Conservation (phyloP, 2,888 invertebrate species). For the Elaeidobius kamerunicus region DNA sequence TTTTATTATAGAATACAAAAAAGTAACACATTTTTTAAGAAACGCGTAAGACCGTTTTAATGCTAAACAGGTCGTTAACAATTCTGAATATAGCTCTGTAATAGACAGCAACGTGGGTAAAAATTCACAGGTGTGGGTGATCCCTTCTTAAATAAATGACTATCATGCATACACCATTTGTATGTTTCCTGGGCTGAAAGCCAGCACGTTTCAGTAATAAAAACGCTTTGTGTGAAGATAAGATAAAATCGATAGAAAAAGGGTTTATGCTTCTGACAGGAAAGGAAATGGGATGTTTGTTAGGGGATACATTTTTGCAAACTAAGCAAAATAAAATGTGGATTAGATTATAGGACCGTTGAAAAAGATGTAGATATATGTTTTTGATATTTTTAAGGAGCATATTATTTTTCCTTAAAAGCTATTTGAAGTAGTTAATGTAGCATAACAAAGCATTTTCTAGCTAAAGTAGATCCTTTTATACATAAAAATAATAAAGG, state of each 20-base stretch:
- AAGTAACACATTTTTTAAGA: too few species aligned
- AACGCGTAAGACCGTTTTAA: too few species aligned
- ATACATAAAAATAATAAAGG: too few species aligned
- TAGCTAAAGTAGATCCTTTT: too few species aligned
- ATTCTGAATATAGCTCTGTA: slow-evolving; percentile 2
- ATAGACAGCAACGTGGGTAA: slow-evolving; percentile 28
- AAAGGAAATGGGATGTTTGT: slow-evolving; percentile 17
- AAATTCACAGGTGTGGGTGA: slow-evolving; percentile 37
- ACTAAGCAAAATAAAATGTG: too few species aligned
- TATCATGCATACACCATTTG: slow-evolving; percentile 35
- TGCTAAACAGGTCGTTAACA: not conserved
- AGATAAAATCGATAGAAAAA: slow-evolving; percentile 24
- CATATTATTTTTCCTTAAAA: too few species aligned
- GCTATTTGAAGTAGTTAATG: too few species aligned
- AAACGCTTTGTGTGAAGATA: slow-evolving; percentile 20
- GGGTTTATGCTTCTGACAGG: slow-evolving; percentile 24
- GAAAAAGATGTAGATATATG: too few species aligned
- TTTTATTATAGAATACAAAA: not conserved
- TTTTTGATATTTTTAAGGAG: too few species aligned
- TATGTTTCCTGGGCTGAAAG: slow-evolving; percentile 27
- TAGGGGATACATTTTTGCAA: too few species aligned
- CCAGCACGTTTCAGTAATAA: slow-evolving; percentile 23
- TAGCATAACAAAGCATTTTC: too few species aligned
- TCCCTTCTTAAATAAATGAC: slow-evolving; percentile 37
- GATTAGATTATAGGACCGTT: too few species aligned